Conservation (phyloP, 2,113 vertebrate species). For the Spheniscus mendiculus region DNA sequence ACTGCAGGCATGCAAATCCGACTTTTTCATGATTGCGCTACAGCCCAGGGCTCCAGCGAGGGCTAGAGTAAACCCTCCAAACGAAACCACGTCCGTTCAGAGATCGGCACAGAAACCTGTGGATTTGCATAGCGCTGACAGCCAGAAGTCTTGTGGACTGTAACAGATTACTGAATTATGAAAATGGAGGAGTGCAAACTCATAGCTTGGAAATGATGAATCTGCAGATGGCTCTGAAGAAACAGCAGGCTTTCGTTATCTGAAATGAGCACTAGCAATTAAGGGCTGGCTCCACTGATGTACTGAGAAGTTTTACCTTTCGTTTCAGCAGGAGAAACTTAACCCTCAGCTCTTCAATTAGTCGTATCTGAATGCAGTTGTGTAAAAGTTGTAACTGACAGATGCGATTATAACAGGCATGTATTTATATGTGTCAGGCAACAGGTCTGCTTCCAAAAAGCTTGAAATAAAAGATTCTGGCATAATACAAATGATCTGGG, state of each 20-base stretch:
- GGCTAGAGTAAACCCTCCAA: neutral
- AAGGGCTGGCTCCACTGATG: neutral
- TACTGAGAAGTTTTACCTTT: neutral
- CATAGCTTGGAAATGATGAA: neutral
- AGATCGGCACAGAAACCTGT: neutral
- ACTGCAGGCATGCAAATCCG: neutral
- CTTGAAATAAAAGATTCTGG: neutral
- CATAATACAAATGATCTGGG: neutral
- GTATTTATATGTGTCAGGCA: neutral
- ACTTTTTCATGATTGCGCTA: neutral
- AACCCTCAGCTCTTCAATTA: neutral
- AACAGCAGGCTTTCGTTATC: neutral
- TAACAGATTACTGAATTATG: neutral
- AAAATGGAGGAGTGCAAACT: neutral
- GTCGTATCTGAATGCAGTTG: neutral
- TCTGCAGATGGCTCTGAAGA: neutral
- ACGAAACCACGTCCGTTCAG: rapidly evolving
- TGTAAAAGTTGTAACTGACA: neutral
- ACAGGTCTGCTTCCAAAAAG: neutral
- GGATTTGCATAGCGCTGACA: neutral
- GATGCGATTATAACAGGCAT: no score
- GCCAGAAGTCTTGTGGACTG: neutral
- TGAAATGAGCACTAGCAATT: neutral
- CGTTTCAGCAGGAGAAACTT: neutral
- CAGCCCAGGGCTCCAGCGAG: neutral